phyloP scores from a whole-genome alignment of 2,888 invertebrate genomes.

The Drosophila recens region DNA sequence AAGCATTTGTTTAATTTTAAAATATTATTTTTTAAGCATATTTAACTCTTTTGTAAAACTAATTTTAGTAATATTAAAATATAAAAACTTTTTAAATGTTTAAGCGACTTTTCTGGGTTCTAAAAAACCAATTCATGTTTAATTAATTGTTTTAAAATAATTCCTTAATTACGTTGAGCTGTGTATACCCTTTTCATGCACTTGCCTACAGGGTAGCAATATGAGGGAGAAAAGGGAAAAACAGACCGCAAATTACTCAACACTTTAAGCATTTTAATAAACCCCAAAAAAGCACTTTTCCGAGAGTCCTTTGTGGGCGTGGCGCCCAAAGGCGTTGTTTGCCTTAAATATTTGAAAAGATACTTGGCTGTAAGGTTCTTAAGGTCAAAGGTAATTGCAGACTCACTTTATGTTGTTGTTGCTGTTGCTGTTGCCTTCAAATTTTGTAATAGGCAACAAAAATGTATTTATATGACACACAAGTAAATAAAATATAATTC shows the following conservation, averaged over 20 bases:
- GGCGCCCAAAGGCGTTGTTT: slow-evolving; percentile 25
- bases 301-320: slow-evolving; percentile 32
- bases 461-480: slow-evolving; percentile 49
- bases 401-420: slow-evolving; percentile 16
- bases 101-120: no score
- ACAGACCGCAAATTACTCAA: slow-evolving; percentile 62
- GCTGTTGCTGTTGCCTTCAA: slow-evolving; percentile 26
- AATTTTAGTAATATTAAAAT: no score
- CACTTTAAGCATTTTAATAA: slow-evolving; percentile 58
- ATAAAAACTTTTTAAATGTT: no score
- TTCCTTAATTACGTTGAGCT: no score
- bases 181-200: no score
- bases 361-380: slow-evolving; percentile 25
- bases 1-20: no score
- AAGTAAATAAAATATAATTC: slow-evolving; percentile 77
- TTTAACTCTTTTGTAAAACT: no score
- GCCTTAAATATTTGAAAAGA: slow-evolving; percentile 54
- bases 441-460: slow-evolving; percentile 40
- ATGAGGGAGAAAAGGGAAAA: background rate
- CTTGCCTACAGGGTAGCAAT: background rate
- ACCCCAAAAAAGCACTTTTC: slow-evolving; percentile 43
- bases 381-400: slow-evolving; percentile 63
- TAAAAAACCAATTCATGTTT: no score
- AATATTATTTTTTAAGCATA: no score
- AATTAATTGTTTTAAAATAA: no score